Evolutionary conservation across 2,888 invertebrate genomes (phyloP).

Genomic region (Patella pellucida): DNA sequence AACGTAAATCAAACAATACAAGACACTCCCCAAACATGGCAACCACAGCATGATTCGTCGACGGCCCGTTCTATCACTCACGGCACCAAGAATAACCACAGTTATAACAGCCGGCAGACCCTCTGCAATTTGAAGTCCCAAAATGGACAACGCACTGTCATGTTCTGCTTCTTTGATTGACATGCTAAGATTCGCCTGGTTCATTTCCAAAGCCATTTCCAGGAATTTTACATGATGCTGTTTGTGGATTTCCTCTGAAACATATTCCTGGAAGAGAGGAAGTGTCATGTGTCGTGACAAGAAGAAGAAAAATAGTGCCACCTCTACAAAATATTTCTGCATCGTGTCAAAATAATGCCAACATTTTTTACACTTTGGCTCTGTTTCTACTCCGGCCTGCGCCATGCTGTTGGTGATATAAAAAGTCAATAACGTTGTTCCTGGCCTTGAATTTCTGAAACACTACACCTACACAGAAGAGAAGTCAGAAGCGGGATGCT

Average conservation of each 20-base stretch:
- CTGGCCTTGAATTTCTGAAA: too few species aligned
- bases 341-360: constrained; percentile 23
- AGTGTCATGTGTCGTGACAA: constrained; percentile 61
- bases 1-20: constrained; percentile 63
- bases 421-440: neutral
- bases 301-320: constrained; percentile 60
- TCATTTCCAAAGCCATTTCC: constrained; percentile 20
- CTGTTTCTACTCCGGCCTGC: neutral
- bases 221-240: constrained; percentile 35
- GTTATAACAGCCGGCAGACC: constrained; percentile 64
- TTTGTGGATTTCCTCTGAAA: constrained; percentile 51
- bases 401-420: too few species aligned
- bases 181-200: constrained; percentile 30
- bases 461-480: too few species aligned
- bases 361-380: neutral
- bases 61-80: constrained; percentile 66
- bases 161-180: constrained; percentile 53
- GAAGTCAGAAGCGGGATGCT: too few species aligned
- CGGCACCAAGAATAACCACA: constrained; percentile 66
- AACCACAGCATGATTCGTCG: constrained; percentile 67
- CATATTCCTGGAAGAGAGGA: constrained; percentile 63
- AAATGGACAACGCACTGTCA: constrained; percentile 55
- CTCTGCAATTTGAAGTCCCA: constrained; percentile 67
- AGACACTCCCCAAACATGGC: constrained; percentile 63
- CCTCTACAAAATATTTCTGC: constrained; percentile 58